Percentiles rank a stretch among this genome's conserved stretches.
Conservation (phyloP, 1,140 invertebrate genomes). For the Drosophila insularis region DNA sequence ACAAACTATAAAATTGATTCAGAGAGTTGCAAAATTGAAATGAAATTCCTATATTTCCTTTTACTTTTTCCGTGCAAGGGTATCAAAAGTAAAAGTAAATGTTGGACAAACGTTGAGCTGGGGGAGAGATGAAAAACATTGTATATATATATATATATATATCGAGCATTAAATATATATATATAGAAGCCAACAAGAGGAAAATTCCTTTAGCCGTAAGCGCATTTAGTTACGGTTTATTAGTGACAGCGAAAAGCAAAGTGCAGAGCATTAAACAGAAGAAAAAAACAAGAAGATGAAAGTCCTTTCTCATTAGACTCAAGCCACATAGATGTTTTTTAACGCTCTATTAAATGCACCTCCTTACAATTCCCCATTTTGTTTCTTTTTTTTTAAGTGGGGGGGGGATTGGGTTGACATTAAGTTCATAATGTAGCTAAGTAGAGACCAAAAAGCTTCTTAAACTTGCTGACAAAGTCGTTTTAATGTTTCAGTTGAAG, state of each 20-base stretch:
- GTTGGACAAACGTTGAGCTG: not conserved
- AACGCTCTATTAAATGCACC: constrained; percentile 53
- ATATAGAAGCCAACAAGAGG: not conserved
- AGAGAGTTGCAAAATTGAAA: no score
- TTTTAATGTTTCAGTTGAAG: no score
- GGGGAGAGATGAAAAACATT: not conserved
- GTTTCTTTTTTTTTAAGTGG: not conserved
- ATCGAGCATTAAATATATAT: not conserved
- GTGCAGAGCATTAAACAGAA: constrained; percentile 34
- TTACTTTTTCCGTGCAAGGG: constrained; percentile 12
- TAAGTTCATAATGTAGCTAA: no score
- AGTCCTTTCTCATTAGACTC: constrained; percentile 17
- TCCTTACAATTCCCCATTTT: not conserved
- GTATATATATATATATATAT: not conserved
- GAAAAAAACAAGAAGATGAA: constrained; percentile 20
- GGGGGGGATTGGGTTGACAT: no score
- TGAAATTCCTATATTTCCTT: no score
- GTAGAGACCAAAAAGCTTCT: no score
- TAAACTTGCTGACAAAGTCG: no score
- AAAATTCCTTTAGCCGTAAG: constrained; percentile 21
- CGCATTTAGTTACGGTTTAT: constrained; percentile 64
- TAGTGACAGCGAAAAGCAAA: constrained; percentile 30
- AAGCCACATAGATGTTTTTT: constrained; percentile 33
- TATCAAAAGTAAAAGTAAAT: not conserved
- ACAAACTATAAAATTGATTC: no score